Conservation (phyloP, 2,888 invertebrate genomes). For the Toxonevra muliebris region DNA sequence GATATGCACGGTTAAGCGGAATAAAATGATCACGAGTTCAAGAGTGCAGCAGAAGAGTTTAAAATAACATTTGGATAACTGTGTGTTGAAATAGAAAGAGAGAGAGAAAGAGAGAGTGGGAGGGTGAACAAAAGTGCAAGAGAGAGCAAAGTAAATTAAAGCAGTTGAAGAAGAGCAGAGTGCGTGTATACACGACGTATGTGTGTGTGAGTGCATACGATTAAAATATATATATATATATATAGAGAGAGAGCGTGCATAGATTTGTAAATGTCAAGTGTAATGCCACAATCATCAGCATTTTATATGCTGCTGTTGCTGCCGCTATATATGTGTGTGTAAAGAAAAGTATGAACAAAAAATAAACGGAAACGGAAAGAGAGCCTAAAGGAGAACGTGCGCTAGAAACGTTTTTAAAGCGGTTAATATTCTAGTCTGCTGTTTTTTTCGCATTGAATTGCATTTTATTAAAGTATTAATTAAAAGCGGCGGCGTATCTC, state of each 20-base stretch:
- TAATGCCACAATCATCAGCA: constrained; percentile 55
- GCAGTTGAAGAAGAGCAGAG: background rate
- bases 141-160: background rate
- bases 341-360: constrained; percentile 17
- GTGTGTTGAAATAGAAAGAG: constrained; percentile 30
- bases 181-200: background rate
- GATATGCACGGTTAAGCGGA: constrained; percentile 56
- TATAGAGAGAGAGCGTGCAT: constrained; percentile 19
- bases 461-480: too few species aligned
- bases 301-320: too few species aligned
- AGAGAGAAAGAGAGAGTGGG: constrained; percentile 28
- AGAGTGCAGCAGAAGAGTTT: constrained; percentile 26
- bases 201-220: background rate
- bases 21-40: constrained; percentile 34
- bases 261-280: constrained; percentile 59
- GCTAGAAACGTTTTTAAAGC: constrained; percentile 5
- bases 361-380: constrained; percentile 26
- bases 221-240: background rate
- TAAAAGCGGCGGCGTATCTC: too few species aligned
- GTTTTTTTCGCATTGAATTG: too few species aligned
- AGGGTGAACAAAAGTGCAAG: constrained; percentile 9
- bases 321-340: background rate
- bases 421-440: too few species aligned
- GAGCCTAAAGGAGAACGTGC: constrained; percentile 15
- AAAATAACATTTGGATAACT: constrained; percentile 8